A percentile compares a stretch with the other conserved stretches of the same genome.
Conservation (phyloP, 1,140 invertebrate species). For the Drosophila erecta region DNA sequence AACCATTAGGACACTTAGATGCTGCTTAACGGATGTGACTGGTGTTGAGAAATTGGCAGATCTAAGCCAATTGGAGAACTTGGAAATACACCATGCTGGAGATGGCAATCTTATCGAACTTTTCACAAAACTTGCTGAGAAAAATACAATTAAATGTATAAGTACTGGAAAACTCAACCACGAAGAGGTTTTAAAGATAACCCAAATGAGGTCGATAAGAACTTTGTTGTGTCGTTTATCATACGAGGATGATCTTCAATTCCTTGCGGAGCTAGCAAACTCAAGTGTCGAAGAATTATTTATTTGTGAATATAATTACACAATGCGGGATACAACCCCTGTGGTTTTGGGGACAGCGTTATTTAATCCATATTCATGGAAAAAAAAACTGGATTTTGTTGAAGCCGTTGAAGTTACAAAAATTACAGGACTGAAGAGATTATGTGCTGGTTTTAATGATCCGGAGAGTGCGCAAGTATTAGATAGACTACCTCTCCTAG, state of each 20-base stretch:
- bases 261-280: not conserved
- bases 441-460: not conserved
- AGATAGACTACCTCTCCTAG: too few species aligned
- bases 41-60: not conserved
- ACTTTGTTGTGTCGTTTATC: not conserved
- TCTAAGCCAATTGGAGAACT: not conserved
- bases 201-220: not conserved
- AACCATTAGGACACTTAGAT: not conserved
- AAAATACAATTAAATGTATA: not conserved
- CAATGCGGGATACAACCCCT: too few species aligned
- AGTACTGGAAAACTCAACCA: too few species aligned
- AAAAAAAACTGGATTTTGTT: not conserved
- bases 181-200: not conserved
- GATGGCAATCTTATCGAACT: not conserved
- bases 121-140: not conserved
- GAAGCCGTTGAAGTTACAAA: not conserved
- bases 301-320: too few species aligned
- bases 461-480: too few species aligned
- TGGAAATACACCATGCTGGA: not conserved
- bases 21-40: not conserved
- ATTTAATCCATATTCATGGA: too few species aligned
- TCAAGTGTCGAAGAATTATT: conserved; percentile 9
- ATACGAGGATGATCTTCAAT: not conserved
- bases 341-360: too few species aligned
- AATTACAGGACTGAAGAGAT: not conserved